phyloP scores from a whole-genome alignment of 1,140 invertebrate species.

The Rhyzopertha dominica region DNA sequence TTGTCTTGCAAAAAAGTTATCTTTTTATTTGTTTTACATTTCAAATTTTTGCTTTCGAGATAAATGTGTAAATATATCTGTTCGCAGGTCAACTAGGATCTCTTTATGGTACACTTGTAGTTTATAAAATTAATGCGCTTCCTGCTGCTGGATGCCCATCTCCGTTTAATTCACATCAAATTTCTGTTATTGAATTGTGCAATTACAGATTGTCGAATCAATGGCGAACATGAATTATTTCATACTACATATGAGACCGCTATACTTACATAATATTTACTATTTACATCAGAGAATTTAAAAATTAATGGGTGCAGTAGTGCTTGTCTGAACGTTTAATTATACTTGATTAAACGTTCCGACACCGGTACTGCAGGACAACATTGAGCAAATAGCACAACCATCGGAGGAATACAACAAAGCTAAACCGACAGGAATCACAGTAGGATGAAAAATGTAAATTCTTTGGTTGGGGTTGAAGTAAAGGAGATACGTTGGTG shows the following conservation, averaged over 20 bases:
- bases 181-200: slow-evolving; percentile 3
- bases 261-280: background rate
- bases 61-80: slow-evolving; percentile 6
- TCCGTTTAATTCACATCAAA: background rate
- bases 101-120: too few species aligned
- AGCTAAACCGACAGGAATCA: slow-evolving; percentile 28
- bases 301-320: background rate
- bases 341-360: background rate
- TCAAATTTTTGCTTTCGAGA: slow-evolving; percentile 11
- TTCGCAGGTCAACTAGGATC: background rate
- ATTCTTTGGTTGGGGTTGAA: slow-evolving; percentile 2
- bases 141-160: background rate
- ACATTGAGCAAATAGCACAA: slow-evolving; percentile 38
- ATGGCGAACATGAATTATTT: slow-evolving; percentile 5
- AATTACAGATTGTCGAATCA: slow-evolving; percentile 11
- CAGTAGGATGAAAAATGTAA: slow-evolving; percentile 16
- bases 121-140: background rate
- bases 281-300: background rate
- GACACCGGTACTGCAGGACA: background rate
- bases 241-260: background rate
- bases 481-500: slow-evolving; percentile 5
- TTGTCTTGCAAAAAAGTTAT: background rate
- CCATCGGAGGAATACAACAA: slow-evolving; percentile 29
- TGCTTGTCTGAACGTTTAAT: slow-evolving; percentile 6
- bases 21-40: slow-evolving; percentile 6